phyloP scores from a whole-genome alignment of 1,140 invertebrate genomes.

The Neuroterus valhalla region DNA sequence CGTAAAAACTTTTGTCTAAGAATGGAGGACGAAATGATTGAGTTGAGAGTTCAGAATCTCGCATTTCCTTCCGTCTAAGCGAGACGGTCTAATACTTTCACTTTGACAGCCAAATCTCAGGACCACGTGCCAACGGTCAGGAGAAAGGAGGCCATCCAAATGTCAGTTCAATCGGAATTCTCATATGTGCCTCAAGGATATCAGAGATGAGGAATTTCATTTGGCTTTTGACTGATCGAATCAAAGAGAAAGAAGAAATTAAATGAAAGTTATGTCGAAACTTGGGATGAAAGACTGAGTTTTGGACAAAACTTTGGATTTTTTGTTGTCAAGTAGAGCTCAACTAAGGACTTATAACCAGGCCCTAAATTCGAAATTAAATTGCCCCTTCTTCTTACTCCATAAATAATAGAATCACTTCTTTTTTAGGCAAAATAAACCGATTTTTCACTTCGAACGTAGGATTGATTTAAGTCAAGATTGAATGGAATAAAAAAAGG shows the following conservation, averaged over 20 bases:
- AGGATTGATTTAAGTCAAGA: too few species aligned
- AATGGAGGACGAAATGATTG: not conserved
- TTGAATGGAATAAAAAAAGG: too few species aligned
- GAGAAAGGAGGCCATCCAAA: conserved; percentile 44
- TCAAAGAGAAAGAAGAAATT: not conserved
- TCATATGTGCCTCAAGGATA: not conserved
- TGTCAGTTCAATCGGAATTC: conserved; percentile 18
- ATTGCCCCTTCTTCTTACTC: too few species aligned
- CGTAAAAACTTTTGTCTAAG: too few species aligned
- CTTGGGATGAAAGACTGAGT: not conserved
- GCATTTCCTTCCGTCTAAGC: not conserved
- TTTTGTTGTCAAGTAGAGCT: too few species aligned
- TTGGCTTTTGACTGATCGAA: too few species aligned
- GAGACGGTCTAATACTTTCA: not conserved
- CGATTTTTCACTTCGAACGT: too few species aligned
- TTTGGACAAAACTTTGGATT: too few species aligned
- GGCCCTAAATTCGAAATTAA: too few species aligned
- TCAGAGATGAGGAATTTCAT: not conserved
- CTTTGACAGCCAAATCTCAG: not conserved
- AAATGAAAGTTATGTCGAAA: conserved; percentile 7
- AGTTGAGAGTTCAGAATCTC: not conserved
- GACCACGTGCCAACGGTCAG: conserved; percentile 27
- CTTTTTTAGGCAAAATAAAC: too few species aligned
- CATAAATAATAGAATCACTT: too few species aligned
- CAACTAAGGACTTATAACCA: too few species aligned